Evolutionary conservation across 2,888 invertebrate genomes (phyloP).

Genomic region (Amiota mariae): DNA sequence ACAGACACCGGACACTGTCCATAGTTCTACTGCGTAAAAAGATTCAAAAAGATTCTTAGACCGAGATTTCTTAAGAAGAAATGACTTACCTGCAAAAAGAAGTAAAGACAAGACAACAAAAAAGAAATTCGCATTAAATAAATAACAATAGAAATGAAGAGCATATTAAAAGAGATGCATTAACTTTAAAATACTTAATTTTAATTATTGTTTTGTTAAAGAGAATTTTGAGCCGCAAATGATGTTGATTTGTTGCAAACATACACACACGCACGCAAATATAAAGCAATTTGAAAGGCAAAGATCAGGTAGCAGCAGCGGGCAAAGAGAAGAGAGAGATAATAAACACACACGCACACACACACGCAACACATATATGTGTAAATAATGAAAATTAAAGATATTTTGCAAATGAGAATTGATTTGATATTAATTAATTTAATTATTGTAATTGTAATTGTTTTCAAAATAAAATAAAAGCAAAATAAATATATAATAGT

Average conservation of each 20-base stretch:
- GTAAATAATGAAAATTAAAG: not conserved
- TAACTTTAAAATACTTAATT: not conserved
- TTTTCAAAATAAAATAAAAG: too few species aligned
- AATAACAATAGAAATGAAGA: not conserved
- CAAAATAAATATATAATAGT: too few species aligned
- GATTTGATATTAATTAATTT: too few species aligned
- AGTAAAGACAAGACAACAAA: not conserved
- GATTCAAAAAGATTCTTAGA: too few species aligned
- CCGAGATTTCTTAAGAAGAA: not conserved
- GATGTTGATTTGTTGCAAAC: too few species aligned
- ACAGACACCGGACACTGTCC: too few species aligned
- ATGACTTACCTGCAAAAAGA: not conserved
- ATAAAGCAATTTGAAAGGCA: slow-evolving; percentile 26
- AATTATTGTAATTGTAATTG: too few species aligned
- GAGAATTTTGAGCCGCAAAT: too few species aligned
- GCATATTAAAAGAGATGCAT: not conserved
- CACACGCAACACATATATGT: not conserved
- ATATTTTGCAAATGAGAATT: too few species aligned
- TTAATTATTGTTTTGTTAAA: too few species aligned
- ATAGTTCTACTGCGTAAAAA: too few species aligned
- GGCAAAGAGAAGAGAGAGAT: not conserved
- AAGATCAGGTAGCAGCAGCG: not conserved
- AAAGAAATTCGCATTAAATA: not conserved
- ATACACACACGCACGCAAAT: slow-evolving; percentile 30
- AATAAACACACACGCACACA: not conserved